Percentiles rank a stretch among this genome's conserved stretches.
phyloP scores from a whole-genome alignment of 2,888 invertebrate genomes.

The Napeogenes sylphis region DNA sequence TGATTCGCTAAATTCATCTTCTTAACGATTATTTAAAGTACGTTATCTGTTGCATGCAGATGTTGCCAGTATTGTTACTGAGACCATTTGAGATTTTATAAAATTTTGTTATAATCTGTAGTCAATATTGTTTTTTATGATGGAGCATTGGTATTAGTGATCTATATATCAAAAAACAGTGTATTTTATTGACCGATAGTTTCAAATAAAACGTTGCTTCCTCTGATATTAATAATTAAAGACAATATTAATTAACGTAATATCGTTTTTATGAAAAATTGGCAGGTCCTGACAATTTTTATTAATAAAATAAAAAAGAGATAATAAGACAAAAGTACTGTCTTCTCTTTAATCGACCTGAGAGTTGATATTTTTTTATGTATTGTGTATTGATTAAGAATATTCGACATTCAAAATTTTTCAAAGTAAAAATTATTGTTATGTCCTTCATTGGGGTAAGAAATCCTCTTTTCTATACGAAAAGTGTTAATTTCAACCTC shows the following conservation, averaged over 20 bases:
- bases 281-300: constrained; percentile 3
- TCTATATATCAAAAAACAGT: background rate
- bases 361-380: constrained; percentile 14
- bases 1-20: constrained; percentile 44
- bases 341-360: constrained; percentile 10
- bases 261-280: background rate
- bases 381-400: constrained; percentile 19
- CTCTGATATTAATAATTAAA: background rate
- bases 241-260: constrained; percentile 3
- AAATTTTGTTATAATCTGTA: background rate
- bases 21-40: constrained; percentile 7
- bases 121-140: background rate
- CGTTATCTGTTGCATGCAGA: constrained; percentile 5
- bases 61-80: constrained; percentile 24
- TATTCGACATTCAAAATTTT: constrained; percentile 66
- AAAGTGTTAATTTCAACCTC: constrained; percentile 61
- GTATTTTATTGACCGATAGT: background rate
- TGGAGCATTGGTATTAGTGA: background rate
- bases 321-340: background rate
- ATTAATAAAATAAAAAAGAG: background rate
- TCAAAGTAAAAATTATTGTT: constrained; percentile 60
- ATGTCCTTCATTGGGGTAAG: constrained; percentile 52
- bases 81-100: constrained; percentile 26
- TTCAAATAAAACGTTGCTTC: constrained; percentile 1
- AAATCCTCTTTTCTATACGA: constrained; percentile 64